Base-by-base conservation (phyloP, 2,888 invertebrate genomes). In the Athalia rosae region DNA sequence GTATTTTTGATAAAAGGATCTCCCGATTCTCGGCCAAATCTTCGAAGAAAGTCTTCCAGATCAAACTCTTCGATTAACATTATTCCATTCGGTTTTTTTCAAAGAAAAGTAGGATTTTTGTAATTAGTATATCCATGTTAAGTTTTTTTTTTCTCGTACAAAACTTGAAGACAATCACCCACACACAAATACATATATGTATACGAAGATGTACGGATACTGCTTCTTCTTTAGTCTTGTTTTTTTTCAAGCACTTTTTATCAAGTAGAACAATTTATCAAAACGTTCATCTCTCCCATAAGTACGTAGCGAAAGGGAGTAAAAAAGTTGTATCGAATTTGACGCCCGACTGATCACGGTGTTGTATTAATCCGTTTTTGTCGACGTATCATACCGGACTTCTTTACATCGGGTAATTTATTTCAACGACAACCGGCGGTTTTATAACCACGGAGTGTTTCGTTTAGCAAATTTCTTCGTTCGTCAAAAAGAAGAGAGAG, bases 221-320 rank as follows among this genome's bases (percentile, higher is more conserved):
- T 53, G 11, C 53, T 2, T 11, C n/a, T 53, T 53, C 8, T 53
- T 53, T 53, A 53, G 53, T 53, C 3, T 8, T 53, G 11, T 41
- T 48, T 47, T 45, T 45, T 11, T 3, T 3, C 9, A 50, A 11
- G 79, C 71, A 76, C 77, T 82, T 58, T 13, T 56, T 58, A 28
- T 66, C 59, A 62, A 85, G 83, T 80, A 45, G 78, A 81, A 83
- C 79, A 81, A 81, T 83, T 84, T 84, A 83, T 83, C 81, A 45
- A 45, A 15, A 53, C 58, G 41, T 58, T 77, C 69, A 47, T 43
- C 64, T 76, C 76, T 4, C 58, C 48, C 45, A 9, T n/a, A n/a
- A 53, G 7, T 7, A 9, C n/a, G 53, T 4, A 11, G 50, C 50
- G 7, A 3, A 53, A 11, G 4, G 53, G 28, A 28, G 28, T 28